phyloP scores from a whole-genome alignment of 2,797 vertebrate genomes.

The Syngnathus acus region DNA sequence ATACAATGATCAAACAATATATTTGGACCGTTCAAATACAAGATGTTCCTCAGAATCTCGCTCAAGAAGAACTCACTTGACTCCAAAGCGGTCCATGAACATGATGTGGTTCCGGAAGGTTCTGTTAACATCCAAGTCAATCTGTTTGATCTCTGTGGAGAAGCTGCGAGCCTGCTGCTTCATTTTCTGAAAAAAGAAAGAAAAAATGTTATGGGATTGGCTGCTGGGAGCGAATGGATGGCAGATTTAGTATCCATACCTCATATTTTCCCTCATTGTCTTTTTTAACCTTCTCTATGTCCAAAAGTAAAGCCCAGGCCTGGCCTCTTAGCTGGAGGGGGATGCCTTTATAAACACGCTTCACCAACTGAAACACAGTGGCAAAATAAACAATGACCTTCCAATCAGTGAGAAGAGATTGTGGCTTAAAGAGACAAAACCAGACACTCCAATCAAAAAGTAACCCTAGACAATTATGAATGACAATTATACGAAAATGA shows the following conservation, averaged over 20 bases:
- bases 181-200: conserved; percentile 74
- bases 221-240: not conserved
- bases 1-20: not conserved
- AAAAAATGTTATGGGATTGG: not conserved
- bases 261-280: conserved; percentile 81
- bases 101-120: conserved; percentile 94
- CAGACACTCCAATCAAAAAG: too few relatives aligned
- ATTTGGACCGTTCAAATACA: conserved; percentile 6
- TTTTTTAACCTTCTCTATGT: conserved; percentile 75
- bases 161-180: conserved; percentile 79
- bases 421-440: not conserved
- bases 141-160: conserved; percentile 89
- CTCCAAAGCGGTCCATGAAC: conserved; percentile 90
- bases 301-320: conserved; percentile 78
- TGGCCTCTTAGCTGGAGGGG: conserved; percentile 80
- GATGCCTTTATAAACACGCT: conserved; percentile 80
- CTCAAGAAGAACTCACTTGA: conserved; percentile 74
- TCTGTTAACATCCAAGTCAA: conserved; percentile 87
- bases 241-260: conserved; percentile 48
- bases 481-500: not conserved
- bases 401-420: not conserved
- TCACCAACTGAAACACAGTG: conserved; percentile 67
- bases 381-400: conserved; percentile 6
- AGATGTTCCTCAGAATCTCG: not conserved
- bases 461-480: too few relatives aligned